Evolutionary conservation across 2,113 vertebrate genomes (phyloP).

Genomic region (Perca schrenkii): DNA sequence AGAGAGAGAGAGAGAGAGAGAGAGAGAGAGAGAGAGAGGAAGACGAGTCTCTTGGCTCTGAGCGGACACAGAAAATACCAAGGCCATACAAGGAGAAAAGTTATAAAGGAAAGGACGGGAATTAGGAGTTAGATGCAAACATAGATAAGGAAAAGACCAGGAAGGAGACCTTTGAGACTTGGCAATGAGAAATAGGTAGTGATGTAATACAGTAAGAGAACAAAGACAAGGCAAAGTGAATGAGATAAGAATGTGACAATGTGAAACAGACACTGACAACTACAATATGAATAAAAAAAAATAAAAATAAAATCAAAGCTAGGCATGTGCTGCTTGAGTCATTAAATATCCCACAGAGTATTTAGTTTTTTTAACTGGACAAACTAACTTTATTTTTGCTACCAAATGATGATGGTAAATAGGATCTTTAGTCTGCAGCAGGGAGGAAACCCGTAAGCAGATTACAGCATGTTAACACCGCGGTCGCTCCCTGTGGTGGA

Average conservation of each 20-base stretch:
- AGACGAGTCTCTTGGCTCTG: conserved; percentile 1
- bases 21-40: neutral
- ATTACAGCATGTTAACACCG: conserved; percentile 6
- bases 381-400: neutral
- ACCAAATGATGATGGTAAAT: neutral
- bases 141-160: conserved; percentile 29
- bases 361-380: too few relatives aligned
- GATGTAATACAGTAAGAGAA: neutral
- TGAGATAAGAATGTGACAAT: neutral
- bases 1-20: neutral
- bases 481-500: conserved; percentile 15
- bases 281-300: neutral
- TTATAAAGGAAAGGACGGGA: conserved; percentile 13
- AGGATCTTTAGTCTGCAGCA: conserved; percentile 11
- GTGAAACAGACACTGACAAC: neutral
- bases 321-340: too few relatives aligned
- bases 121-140: conserved; percentile 45
- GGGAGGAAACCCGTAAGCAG: conserved; percentile 7
- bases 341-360: too few relatives aligned
- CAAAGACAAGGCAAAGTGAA: neutral
- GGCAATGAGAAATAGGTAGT: neutral
- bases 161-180: neutral
- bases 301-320: too few relatives aligned
- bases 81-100: conserved; percentile 55
- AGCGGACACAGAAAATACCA: conserved; percentile 41